Conservation (phyloP, 1,140 invertebrate species). For the Saccostrea cuccullata region DNA sequence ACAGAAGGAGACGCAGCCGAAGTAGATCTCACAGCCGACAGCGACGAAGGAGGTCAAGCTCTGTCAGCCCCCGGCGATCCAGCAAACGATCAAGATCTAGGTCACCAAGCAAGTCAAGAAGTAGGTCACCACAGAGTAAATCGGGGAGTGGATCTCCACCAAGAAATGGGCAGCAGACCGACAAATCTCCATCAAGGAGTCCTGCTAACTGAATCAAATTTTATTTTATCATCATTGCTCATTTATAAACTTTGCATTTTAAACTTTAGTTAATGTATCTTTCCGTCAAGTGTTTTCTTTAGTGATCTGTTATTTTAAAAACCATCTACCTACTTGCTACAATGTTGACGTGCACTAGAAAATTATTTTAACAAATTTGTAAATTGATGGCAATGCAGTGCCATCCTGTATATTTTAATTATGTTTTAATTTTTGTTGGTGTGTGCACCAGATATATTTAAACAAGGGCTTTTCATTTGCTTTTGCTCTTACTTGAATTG, state of each 20-base stretch:
- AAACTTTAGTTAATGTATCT: not conserved
- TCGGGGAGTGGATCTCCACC: slow-evolving; percentile 12
- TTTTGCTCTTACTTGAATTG: too few relatives aligned
- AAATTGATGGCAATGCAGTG: too few relatives aligned
- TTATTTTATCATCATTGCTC: not conserved
- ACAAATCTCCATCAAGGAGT: slow-evolving; percentile 12
- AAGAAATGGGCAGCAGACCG: not conserved
- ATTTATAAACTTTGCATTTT: not conserved
- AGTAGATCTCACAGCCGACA: not conserved
- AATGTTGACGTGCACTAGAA: too few relatives aligned
- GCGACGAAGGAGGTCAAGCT: not conserved
- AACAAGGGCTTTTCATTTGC: too few relatives aligned
- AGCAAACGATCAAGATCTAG: not conserved
- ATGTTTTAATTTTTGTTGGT: too few relatives aligned
- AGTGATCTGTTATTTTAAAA: too few relatives aligned
- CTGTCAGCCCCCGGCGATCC: not conserved
- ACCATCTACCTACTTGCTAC: too few relatives aligned
- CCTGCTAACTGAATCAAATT: not conserved
- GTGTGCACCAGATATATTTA: too few relatives aligned
- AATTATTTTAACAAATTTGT: too few relatives aligned
- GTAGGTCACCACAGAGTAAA: slow-evolving; percentile 34
- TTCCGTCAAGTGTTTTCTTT: too few relatives aligned
- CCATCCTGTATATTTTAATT: too few relatives aligned
- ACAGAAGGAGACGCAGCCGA: not conserved
- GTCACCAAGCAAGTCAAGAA: slow-evolving; percentile 35